These are phyloP conservation scores for Pituophis catenifer DNA, from an alignment of 2,113 vertebrate species.

Conservation along the genomic window DNA sequence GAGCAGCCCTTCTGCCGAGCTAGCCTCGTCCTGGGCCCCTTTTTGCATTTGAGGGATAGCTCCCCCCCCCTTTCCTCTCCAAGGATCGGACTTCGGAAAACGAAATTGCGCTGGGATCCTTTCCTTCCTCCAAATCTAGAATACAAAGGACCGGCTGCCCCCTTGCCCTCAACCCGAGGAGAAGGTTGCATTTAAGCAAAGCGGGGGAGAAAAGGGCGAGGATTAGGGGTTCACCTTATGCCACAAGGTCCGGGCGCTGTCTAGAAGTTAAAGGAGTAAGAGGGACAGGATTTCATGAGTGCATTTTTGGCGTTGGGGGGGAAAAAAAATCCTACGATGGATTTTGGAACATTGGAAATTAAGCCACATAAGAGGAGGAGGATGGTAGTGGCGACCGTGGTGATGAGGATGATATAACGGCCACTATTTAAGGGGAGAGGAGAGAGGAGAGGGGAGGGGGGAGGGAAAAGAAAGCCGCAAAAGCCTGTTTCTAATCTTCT, in stretches of 20 bases:
- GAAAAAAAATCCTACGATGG: neutral
- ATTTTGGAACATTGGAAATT: neutral
- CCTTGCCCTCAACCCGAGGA: neutral
- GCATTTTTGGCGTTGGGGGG: neutral
- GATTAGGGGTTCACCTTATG: neutral
- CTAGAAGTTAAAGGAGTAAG: neutral
- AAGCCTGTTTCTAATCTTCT: neutral
- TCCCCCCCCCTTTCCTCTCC: neutral
- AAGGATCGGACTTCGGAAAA: neutral
- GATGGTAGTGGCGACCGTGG: too few relatives aligned
- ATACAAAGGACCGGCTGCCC: neutral
- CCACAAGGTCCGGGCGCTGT: neutral
- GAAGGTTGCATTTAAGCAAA: neutral
- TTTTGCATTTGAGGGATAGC: neutral
- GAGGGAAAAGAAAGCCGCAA: neutral
- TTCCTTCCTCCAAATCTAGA: neutral
- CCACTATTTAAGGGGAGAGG: neutral
- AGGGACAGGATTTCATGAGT: neutral
- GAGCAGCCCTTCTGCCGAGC: constrained; percentile 6
- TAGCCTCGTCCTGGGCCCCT: neutral
- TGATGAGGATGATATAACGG: neutral
- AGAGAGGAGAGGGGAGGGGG: too few relatives aligned
- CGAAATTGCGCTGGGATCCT: neutral
- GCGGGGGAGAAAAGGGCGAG: neutral
- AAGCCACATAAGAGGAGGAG: neutral